Evolutionary conservation across 2,888 invertebrate genomes (phyloP), one percentile per base, ranked within the genome.

Genomic region (Sesia bembeciformis): DNA sequence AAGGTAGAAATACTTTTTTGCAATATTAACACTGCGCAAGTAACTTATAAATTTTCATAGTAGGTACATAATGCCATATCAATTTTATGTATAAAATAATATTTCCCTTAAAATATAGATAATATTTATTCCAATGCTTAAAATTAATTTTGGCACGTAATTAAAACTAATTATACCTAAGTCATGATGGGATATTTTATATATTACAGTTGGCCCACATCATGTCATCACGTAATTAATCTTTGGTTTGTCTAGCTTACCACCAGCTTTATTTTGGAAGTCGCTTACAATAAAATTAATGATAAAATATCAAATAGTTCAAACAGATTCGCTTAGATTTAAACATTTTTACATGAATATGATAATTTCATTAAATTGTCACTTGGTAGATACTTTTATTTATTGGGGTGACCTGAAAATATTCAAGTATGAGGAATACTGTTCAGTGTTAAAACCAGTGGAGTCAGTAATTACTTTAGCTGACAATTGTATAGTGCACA

Each of bases 191-290:
- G 84, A 81, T 83, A 74, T 62, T 62, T 71, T 82, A 87, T 88
- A 84, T 87, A 58, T 62, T 86, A 89, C 88, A 88, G 62, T 57
- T 64, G 63, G 64, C 75, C 81, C 87, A 56, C 84, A 76, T 77
- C 84, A 62, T 57, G 58, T 59, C 62, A 61, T 58, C 66, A 67
- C 76, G 58, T 84, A 84, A 77, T 65, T 84, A 81, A 80, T 88
- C 84, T 89, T 88, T 89, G 88, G 88, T 89, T 87, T 79, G 69
- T 80, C 88, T 88, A 88, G 88, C 88, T n/a, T n/a, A n/a, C 88
- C 84, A 86, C 87, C 86, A 52, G 73, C 74, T 76, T 70, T 65
- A 67, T 68, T 76, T 76, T 76, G 67, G 74, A 74, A 74, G 68
- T 77, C 70, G 63, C 78, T 72, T 77, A 72, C 52, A 55, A 58